A percentile compares a stretch with the other conserved stretches of the same genome.
Conservation (phyloP, 92 coral and sea anemone species). For the Parazoanthus atlanticus region DNA sequence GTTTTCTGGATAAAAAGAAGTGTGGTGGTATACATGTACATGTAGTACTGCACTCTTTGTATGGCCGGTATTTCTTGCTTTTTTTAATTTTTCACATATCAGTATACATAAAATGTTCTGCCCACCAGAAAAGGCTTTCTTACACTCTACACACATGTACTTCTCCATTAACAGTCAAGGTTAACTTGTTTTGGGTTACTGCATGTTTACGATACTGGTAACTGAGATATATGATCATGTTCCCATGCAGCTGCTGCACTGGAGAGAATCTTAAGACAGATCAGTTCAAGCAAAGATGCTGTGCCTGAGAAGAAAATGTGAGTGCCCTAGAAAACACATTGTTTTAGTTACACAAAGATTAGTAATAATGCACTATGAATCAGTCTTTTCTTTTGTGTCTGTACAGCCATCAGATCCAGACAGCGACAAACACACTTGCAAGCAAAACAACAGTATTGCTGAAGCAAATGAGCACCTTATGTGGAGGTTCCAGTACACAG, state of each 20-base stretch:
- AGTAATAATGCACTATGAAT: neutral
- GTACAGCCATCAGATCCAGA: slow-evolving; percentile 85
- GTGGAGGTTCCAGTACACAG: slow-evolving; percentile 69
- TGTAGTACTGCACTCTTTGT: neutral
- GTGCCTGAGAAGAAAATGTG: slow-evolving; percentile 74
- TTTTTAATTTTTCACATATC: too few relatives aligned
- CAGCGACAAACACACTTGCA: slow-evolving; percentile 90
- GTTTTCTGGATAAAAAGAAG: too few relatives aligned
- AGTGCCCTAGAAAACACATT: neutral
- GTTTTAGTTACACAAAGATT: too few relatives aligned
- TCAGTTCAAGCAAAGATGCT: slow-evolving; percentile 66
- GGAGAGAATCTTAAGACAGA: slow-evolving; percentile 73
- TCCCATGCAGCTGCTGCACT: slow-evolving; percentile 67
- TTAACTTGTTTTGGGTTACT: too few relatives aligned
- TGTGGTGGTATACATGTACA: too few relatives aligned
- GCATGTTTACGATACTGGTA: neutral
- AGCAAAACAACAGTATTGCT: slow-evolving; percentile 72
- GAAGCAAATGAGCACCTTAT: slow-evolving; percentile 80
- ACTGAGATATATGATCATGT: neutral
- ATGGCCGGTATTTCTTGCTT: too few relatives aligned
- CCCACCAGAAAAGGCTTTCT: too few relatives aligned
- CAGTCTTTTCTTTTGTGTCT: neutral
- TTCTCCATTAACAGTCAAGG: too few relatives aligned
- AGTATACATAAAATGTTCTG: too few relatives aligned
- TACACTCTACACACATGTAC: too few relatives aligned